A percentile compares a stretch with the other conserved stretches of the same genome.
Evolutionary conservation across 2,113 vertebrate species (phyloP).

Genomic region (Pseudopipra pipra): DNA sequence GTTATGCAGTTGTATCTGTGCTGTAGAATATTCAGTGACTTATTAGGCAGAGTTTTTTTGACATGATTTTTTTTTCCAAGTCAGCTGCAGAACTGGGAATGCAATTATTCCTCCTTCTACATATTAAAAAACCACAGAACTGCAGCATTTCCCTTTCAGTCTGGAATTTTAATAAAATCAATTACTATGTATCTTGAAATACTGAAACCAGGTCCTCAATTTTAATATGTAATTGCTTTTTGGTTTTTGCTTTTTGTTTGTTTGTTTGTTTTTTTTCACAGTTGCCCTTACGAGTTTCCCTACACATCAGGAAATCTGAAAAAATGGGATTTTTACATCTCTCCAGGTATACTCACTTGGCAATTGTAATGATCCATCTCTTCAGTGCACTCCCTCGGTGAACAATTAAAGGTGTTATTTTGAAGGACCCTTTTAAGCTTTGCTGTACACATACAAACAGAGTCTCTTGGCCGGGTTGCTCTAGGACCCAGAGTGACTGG

Average conservation of each 20-base stretch:
- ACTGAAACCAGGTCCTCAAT: background rate
- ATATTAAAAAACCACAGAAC: background rate
- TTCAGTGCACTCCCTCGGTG: background rate
- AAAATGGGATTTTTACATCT: slow-evolving; percentile 61
- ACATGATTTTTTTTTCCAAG: background rate
- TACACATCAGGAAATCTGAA: slow-evolving; percentile 36
- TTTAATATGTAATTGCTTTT: background rate
- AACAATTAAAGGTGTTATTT: background rate
- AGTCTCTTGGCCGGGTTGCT: background rate
- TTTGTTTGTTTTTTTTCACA: slow-evolving; percentile 20
- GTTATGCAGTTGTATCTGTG: background rate
- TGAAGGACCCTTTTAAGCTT: background rate
- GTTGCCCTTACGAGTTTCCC: slow-evolving; percentile 7
- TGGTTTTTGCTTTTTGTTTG: background rate
- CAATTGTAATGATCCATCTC: background rate
- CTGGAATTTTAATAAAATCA: background rate
- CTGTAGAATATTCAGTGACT: background rate
- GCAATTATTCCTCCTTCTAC: background rate
- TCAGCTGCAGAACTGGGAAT: background rate
- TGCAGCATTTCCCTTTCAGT: background rate
- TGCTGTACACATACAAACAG: background rate
- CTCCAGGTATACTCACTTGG: slow-evolving; percentile 54
- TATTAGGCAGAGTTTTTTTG: background rate
- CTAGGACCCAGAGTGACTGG: slow-evolving; percentile 59
- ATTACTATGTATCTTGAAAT: background rate